Base-by-base conservation (phyloP, 2,888 invertebrate species). In the Lissocephala sabroskyi region DNA sequence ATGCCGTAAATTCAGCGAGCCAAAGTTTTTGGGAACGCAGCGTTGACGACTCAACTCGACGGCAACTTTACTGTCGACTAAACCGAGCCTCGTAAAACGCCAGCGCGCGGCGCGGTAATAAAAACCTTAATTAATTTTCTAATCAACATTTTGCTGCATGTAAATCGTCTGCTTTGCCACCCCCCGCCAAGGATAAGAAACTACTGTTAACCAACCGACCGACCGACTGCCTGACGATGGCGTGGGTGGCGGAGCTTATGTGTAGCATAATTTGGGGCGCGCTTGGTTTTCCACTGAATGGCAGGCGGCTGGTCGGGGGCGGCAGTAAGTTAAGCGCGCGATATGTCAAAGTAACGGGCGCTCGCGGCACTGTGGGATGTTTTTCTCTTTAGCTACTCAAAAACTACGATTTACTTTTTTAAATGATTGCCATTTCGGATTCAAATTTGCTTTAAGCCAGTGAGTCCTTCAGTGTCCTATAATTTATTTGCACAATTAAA, bases 1-100 rank as follows among this genome's bases (percentile, higher is more conserved):
- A 79, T 62, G 76, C 79, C 79, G 76, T 80, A 80, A 80, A 77
- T 75, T 73, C 73, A 62, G 62, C 41, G 58, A 60, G 59, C 62
- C 64, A 75, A 71, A 75, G 68, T 75, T 71, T 61, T 52, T 43
- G 54, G 45, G 56, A 60, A 46, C 55, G 47, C 26, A 52, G 45
- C 46, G 52, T 16, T 35, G 35, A 59, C 37, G 33, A 45, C 52
- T 23, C 45, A 59, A 40, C 33, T 52, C 37, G 50, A 23, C 47
- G 36, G 16, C 35, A 9, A 35, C 6, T n/a, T n/a, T n/a, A n/a
- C n/a, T n/a, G n/a, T n/a, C n/a, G n/a, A n/a, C n/a, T n/a, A n/a
- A n/a, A n/a, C n/a, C n/a, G n/a, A n/a, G 19, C 45, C 41, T 46
- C 63, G 53, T 62, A 62, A 62, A 62, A 57, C n/a, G 18, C 14